Conservation (phyloP, 2,797 vertebrate species). For the Eulemur mongoz region DNA sequence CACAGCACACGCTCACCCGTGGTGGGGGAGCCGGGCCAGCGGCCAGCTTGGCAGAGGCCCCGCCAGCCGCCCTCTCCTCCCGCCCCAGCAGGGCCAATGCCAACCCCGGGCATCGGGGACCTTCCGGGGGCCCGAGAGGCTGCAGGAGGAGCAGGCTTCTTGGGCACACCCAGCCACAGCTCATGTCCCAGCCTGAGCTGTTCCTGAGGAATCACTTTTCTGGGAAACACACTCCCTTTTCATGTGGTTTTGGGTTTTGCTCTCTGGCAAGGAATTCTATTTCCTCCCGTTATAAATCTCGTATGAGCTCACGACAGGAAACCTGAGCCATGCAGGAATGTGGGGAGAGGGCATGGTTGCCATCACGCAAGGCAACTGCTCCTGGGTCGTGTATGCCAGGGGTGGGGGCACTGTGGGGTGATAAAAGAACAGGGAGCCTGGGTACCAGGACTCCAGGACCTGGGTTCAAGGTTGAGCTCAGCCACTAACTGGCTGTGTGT, state of each 20-base stretch:
- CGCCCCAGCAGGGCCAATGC: background rate
- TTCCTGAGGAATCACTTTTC: too few species aligned
- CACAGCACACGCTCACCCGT: background rate
- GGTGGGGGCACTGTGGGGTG: too few species aligned
- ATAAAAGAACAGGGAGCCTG: background rate
- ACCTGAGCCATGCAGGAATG: background rate
- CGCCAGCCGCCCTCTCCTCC: background rate
- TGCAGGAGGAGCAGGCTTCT: background rate
- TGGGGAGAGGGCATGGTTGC: background rate
- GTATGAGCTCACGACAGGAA: background rate
- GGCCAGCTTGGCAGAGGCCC: background rate
- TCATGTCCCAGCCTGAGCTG: background rate
- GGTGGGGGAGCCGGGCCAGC: background rate
- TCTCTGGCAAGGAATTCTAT: background rate
- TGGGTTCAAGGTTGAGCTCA: background rate
- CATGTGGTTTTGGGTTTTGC: background rate
- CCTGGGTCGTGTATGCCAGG: fast-evolving
- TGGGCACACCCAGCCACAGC: fast-evolving
- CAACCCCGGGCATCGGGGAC: fast-evolving
- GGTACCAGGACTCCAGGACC: background rate
- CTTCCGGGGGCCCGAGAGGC: too few species aligned
- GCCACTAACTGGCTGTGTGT: background rate
- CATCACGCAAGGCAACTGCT: background rate
- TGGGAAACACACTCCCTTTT: background rate
- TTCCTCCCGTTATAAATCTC: background rate